Conservation (phyloP, 2,113 vertebrate genomes). For the Petaurus breviceps region DNA sequence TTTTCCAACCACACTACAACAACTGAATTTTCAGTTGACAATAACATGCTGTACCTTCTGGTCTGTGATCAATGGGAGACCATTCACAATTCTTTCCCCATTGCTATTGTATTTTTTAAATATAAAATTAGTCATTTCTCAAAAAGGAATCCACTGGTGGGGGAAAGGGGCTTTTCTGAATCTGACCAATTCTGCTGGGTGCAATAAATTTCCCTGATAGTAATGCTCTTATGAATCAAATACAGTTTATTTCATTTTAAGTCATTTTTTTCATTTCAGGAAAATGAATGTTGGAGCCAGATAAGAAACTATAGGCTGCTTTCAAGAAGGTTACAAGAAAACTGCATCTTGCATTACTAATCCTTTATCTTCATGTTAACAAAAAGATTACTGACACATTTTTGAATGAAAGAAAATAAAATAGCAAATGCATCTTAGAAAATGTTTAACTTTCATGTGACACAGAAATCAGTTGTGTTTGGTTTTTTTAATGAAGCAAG, state of each 20-base stretch:
- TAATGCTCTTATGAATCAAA: constrained; percentile 81
- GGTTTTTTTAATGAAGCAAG: constrained; percentile 82
- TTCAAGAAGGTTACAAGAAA: constrained; percentile 90
- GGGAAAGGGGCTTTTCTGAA: constrained; percentile 64
- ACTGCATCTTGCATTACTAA: constrained; percentile 91
- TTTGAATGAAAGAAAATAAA: constrained; percentile 90
- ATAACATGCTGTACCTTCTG: not conserved
- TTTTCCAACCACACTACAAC: not conserved
- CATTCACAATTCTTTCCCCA: constrained; percentile 45
- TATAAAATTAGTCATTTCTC: constrained; percentile 60
- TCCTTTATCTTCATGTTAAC: constrained; percentile 91
- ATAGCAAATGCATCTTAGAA: constrained; percentile 86
- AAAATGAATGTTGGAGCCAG: constrained; percentile 90
- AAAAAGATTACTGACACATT: constrained; percentile 91
- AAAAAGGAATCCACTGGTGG: constrained; percentile 57
- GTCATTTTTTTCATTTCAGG: constrained; percentile 79
- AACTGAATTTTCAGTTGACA: constrained; percentile 45
- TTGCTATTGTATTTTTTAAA: constrained; percentile 62
- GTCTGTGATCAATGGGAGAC: constrained; percentile 23
- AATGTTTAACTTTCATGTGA: constrained; percentile 87
- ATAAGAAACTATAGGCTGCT: constrained; percentile 90
- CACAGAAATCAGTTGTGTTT: constrained; percentile 87
- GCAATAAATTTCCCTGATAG: constrained; percentile 78
- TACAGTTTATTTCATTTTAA: constrained; percentile 87
- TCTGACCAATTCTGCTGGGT: constrained; percentile 76